Evolutionary conservation across 2,888 invertebrate genomes (phyloP).

Genomic region (Melinaea marsaeus): DNA sequence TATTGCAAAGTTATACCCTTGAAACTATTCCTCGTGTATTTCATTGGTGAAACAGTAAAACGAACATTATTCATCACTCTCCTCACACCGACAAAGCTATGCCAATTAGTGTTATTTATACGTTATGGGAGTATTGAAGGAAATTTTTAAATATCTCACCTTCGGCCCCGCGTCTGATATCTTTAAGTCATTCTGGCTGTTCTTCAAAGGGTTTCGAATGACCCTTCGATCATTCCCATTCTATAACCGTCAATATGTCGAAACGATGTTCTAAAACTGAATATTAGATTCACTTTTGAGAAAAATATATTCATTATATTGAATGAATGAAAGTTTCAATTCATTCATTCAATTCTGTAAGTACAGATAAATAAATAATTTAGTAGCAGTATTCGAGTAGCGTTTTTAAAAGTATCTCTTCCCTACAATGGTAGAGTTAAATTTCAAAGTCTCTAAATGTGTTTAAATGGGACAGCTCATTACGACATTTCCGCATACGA

Average conservation of each 20-base stretch:
- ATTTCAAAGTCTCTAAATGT: constrained; percentile 30
- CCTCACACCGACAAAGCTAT: neutral
- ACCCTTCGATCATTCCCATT: constrained; percentile 22
- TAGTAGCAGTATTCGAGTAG: no score
- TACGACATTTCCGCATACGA: constrained; percentile 52
- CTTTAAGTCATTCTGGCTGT: constrained; percentile 23
- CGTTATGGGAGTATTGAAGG: constrained; percentile 10
- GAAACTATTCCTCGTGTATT: no score
- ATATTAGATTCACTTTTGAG: neutral
- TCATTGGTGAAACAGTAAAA: no score
- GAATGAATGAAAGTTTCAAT: no score
- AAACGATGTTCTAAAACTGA: neutral
- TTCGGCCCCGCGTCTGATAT: constrained; percentile 9
- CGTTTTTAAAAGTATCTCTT: constrained; percentile 3
- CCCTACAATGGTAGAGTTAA: constrained; percentile 10
- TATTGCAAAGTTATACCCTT: no score
- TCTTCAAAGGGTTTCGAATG: constrained; percentile 28
- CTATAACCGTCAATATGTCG: constrained; percentile 29
- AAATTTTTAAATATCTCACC: constrained; percentile 13
- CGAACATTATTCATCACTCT: neutral
- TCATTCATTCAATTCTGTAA: no score
- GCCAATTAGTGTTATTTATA: constrained; percentile 7
- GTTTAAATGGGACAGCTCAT: constrained; percentile 52
- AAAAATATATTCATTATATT: no score
- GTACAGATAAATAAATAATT: no score